Base-by-base conservation (phyloP, 1,140 invertebrate species). In the Notospermus geniculatus region DNA sequence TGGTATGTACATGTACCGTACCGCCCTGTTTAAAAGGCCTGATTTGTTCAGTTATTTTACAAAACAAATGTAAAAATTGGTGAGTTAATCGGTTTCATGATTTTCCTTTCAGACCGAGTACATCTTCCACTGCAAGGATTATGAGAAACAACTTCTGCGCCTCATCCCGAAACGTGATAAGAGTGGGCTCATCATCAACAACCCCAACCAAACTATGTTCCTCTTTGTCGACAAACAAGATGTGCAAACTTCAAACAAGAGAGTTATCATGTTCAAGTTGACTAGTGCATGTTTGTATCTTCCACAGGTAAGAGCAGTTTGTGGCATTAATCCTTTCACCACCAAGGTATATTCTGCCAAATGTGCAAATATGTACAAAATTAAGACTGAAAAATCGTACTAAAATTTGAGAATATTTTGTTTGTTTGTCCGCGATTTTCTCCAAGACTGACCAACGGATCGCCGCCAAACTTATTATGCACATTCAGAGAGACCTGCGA, bases 131-230 rank as follows among this genome's bases (percentile, higher is more conserved):
- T 64, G 66, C 55, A 64, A 57, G 52, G 75, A 77, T 41, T 75
- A 78, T 70, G 75, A 77, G 62, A 74, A 72, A 54, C 76, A 76
- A 60, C 61, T 76, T 50, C 67, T 76, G 63, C 61, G 67, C 45
- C 65, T 79, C 15, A 39, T 74, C 19, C 66, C 69, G 25, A 61
- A 65, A 15, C 70, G 71, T 29, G 71, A 78, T 23, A 72, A 73
- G 57, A 65, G 64, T 46, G 74, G 73, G 43, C 68, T 76, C 23
- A 77, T 79, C 53, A 74, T 79, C 58, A 77, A 68, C 68, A 78
- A 79, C 60, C 64, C 73, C 23, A 63, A 66, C 41, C 76, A 79
- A 68, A 69, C 73, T 22, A 68, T 78, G 68, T 78, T 79, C 63
- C 64, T 79, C 28, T 79, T 79, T 68, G 65, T 78, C 30, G 73